Conservation (phyloP, 2,888 invertebrate genomes). For the Nezara viridula region DNA sequence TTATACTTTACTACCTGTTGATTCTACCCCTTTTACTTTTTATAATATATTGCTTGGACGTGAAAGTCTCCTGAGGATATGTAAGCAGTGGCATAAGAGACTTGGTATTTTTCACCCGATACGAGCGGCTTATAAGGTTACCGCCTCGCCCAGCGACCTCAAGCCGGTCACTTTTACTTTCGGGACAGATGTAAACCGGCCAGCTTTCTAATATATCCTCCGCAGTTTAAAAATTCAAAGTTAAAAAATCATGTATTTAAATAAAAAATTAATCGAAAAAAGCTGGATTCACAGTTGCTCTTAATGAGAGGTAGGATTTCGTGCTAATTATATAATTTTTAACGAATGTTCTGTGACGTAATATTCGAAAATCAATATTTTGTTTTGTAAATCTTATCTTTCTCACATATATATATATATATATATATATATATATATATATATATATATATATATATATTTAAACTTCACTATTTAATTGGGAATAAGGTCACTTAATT, state of each 20-base stretch:
- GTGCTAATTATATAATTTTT: no score
- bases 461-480: no score
- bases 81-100: background rate
- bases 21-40: background rate
- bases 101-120: background rate
- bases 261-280: background rate
- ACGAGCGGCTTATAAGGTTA: background rate
- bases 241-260: background rate
- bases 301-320: no score
- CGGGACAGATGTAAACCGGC: background rate
- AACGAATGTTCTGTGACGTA: no score
- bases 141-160: background rate
- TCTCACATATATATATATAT: no score
- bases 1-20: background rate
- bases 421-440: no score
- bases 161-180: background rate
- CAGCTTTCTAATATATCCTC: slow-evolving; percentile 24
- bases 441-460: no score
- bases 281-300: background rate
- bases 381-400: no score
- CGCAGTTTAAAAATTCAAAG: background rate
- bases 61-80: background rate
- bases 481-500: no score
- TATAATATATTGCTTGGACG: background rate
- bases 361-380: no score